Conservation (phyloP, 2,113 vertebrate genomes). For the Helogale parvula region DNA sequence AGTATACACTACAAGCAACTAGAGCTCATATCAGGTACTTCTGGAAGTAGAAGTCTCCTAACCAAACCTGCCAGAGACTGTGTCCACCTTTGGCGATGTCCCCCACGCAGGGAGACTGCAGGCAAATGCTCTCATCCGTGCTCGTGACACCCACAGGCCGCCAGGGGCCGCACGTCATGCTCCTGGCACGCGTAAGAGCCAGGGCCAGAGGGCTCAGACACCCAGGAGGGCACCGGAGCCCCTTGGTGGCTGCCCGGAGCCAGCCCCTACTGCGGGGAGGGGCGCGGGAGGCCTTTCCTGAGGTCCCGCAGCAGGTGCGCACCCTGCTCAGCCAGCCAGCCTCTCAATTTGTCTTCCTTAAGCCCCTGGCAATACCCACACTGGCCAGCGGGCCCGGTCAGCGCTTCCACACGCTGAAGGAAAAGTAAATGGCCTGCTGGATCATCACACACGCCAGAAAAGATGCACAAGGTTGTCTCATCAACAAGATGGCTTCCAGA, state of each 20-base stretch:
- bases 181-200: not conserved
- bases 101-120: accelerated
- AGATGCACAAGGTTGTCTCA: not conserved
- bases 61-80: not conserved
- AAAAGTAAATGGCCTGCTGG: not conserved
- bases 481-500: not conserved
- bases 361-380: not conserved
- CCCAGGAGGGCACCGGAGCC: not conserved
- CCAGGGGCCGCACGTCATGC: not conserved
- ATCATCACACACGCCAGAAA: not conserved
- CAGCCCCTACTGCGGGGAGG: not conserved
- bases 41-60: not conserved
- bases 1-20: not conserved
- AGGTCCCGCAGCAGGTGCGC: not conserved
- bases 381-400: not conserved
- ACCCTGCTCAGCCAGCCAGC: not conserved
- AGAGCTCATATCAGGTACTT: not conserved
- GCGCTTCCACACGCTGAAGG: not conserved
- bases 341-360: not conserved
- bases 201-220: not conserved
- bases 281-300: not conserved
- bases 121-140: not conserved
- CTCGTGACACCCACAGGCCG: not conserved
- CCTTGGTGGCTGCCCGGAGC: not conserved
- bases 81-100: not conserved